A percentile compares a stretch with the other conserved stretches of the same genome.
These are phyloP conservation scores for Brotogeris chrysoptera DNA, from an alignment of 2,797 vertebrate genomes.

Conservation along the genomic window DNA sequence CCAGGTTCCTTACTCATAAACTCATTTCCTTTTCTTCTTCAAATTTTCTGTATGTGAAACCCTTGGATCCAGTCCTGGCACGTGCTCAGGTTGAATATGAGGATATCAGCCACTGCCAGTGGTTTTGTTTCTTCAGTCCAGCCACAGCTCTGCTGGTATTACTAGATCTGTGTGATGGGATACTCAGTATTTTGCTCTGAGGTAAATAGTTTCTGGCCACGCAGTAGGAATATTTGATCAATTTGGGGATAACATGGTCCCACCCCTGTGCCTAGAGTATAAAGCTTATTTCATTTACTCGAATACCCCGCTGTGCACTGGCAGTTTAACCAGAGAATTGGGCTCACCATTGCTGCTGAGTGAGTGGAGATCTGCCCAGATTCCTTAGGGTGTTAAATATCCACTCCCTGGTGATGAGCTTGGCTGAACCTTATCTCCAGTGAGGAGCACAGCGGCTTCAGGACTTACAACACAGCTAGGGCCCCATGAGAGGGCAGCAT, in stretches of 20 bases:
- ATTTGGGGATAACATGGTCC: not conserved
- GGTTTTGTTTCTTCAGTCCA: not conserved
- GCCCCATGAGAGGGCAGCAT: not conserved
- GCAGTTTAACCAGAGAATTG: not conserved
- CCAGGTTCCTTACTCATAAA: not conserved
- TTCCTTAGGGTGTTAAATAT: not conserved
- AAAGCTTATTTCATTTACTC: not conserved
- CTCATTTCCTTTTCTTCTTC: not conserved
- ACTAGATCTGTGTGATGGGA: not conserved
- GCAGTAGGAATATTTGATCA: not conserved
- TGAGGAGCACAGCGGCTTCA: not conserved
- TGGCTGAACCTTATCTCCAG: not conserved
- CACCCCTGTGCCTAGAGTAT: not conserved
- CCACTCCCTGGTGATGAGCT: not conserved
- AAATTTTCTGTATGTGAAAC: not conserved
- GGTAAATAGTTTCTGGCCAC: not conserved
- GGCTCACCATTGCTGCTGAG: not conserved
- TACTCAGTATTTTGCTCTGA: not conserved
- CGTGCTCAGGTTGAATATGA: fast-evolving
- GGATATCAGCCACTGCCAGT: not conserved
- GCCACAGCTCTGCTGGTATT: not conserved
- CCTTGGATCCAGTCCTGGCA: not conserved
- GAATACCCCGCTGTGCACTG: not conserved
- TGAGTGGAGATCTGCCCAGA: not conserved
- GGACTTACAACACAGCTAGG: not conserved